A percentile compares a stretch with the other conserved stretches of the same genome.
These are phyloP conservation scores for Mechanitis messenoides DNA, from an alignment of 2,888 invertebrate species.

Conservation along the genomic window DNA sequence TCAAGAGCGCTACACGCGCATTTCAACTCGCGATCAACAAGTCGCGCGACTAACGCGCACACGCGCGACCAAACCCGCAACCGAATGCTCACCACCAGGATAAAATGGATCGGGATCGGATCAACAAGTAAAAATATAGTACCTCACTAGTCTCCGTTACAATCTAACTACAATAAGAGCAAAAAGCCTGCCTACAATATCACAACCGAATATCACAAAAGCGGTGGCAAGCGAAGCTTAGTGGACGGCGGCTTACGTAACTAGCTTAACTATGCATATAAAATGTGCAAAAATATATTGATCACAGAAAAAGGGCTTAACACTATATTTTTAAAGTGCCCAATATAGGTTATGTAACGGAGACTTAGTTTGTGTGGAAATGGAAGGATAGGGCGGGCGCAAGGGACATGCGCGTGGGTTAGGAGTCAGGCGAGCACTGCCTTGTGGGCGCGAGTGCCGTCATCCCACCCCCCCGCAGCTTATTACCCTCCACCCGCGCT, in stretches of 20 bases:
- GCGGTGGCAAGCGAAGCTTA: slow-evolving; percentile 74
- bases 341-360: slow-evolving; percentile 67
- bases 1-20: slow-evolving; percentile 66
- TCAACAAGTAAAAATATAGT: slow-evolving; percentile 37
- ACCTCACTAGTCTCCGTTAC: slow-evolving; percentile 29
- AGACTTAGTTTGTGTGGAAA: slow-evolving; percentile 58
- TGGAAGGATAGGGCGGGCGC: slow-evolving; percentile 48
- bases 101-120: slow-evolving; percentile 25
- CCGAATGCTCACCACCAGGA: slow-evolving; percentile 43
- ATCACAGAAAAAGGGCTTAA: slow-evolving; percentile 75
- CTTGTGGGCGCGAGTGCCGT: slow-evolving; percentile 36
- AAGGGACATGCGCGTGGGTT: slow-evolving; percentile 65
- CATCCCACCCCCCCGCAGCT: slow-evolving; percentile 29
- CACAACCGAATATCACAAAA: slow-evolving; percentile 76
- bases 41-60: slow-evolving; percentile 41
- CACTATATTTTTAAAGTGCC: slow-evolving; percentile 57
- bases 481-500: slow-evolving; percentile 31
- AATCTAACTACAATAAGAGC: slow-evolving; percentile 45
- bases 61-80: slow-evolving; percentile 28
- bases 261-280: slow-evolving; percentile 66
- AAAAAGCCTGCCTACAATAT: slow-evolving; percentile 71
- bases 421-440: slow-evolving; percentile 69
- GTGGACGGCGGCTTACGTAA: slow-evolving; percentile 76
- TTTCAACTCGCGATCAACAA: slow-evolving; percentile 48
- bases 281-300: slow-evolving; percentile 70